A percentile compares a stretch with the other conserved stretches of the same genome.
Evolutionary conservation across 2,888 invertebrate species (phyloP).

Genomic region (Bombylius major): DNA sequence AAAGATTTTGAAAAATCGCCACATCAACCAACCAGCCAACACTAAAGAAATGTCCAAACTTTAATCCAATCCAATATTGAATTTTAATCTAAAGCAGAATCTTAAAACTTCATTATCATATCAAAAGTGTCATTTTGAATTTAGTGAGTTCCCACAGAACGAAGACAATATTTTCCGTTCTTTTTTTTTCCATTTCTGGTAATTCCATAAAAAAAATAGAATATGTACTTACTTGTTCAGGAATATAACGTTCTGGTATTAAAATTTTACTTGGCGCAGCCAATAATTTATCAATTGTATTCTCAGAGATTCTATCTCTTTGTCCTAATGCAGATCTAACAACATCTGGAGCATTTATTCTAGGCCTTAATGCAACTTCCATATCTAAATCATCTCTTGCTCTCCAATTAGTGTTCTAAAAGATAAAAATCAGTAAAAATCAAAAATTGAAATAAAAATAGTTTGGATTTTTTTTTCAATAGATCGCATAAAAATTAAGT

Average conservation of each 20-base stretch:
- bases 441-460: not conserved
- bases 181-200: no score
- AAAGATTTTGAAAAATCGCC: no score
- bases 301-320: constrained; percentile 42
- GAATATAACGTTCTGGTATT: constrained; percentile 85
- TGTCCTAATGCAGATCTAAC: constrained; percentile 65
- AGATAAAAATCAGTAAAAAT: not conserved
- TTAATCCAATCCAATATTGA: no score
- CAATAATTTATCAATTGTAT: constrained; percentile 74
- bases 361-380: constrained; percentile 66
- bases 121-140: no score
- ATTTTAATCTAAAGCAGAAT: no score
- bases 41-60: no score
- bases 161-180: no score
- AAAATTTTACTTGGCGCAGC: constrained; percentile 81
- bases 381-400: constrained; percentile 77
- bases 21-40: no score
- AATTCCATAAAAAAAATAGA: no score
- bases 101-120: no score
- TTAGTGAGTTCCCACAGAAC: no score
- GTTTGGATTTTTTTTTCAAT: constrained; percentile 9
- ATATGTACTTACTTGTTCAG: constrained; percentile 54
- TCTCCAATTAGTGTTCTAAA: constrained; percentile 42
- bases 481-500: not conserved
- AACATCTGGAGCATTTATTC: constrained; percentile 72